A percentile compares a stretch with the other conserved stretches of the same genome.
Conservation (phyloP, 2,113 vertebrate genomes). For the Phylloscopus trochilus region DNA sequence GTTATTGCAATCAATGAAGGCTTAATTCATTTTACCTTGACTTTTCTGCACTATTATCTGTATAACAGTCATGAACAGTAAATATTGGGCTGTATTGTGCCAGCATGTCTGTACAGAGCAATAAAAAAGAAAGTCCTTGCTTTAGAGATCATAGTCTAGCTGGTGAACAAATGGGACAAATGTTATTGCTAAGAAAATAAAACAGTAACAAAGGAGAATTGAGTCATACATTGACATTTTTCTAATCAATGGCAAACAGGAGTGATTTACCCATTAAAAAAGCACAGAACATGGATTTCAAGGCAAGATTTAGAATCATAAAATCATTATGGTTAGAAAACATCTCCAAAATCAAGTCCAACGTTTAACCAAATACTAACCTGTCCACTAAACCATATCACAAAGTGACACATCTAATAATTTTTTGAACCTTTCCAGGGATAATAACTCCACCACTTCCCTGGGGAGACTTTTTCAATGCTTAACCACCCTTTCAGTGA, state of each 20-base stretch:
- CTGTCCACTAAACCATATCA: not conserved
- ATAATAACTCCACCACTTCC: not conserved
- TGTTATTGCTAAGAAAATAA: not conserved
- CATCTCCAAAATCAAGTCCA: not conserved
- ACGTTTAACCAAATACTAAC: not conserved
- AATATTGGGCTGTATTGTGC: not conserved
- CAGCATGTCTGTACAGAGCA: not conserved
- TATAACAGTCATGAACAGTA: not conserved
- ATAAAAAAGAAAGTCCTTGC: not conserved
- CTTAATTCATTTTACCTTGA: slow-evolving; percentile 14
- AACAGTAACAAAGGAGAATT: not conserved
- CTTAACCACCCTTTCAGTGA: not conserved
- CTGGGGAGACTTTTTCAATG: not conserved
- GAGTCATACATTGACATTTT: not conserved
- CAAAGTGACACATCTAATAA: not conserved
- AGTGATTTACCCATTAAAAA: not conserved
- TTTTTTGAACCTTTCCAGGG: not conserved
- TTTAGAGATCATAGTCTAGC: not conserved
- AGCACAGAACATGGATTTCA: not conserved
- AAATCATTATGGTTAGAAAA: not conserved
- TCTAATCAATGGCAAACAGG: not conserved
- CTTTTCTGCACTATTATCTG: not conserved
- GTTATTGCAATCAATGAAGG: not conserved
- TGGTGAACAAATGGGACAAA: not conserved
- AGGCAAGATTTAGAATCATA: not conserved